These are phyloP conservation scores for Linnaemya tessellans DNA, from an alignment of 2,888 invertebrate species.

Conservation along the genomic window DNA sequence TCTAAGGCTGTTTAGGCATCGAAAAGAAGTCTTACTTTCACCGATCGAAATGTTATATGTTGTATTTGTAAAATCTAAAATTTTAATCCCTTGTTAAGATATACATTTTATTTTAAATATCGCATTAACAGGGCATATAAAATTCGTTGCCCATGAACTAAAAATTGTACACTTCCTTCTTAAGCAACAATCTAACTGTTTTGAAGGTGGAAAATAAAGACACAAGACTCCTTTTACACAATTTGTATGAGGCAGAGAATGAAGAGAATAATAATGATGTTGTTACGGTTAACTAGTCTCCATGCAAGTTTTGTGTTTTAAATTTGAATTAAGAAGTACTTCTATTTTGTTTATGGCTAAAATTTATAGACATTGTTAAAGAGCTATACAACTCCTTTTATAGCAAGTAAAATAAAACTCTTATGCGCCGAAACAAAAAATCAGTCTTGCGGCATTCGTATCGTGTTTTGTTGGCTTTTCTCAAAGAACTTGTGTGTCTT, in stretches of 20 bases:
- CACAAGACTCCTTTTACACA: neutral
- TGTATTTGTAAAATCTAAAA: no score
- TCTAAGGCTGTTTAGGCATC: no score
- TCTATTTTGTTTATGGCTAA: slow-evolving; percentile 45
- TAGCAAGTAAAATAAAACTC: slow-evolving; percentile 28
- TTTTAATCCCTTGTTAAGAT: no score
- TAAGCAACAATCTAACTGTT: slow-evolving; percentile 36
- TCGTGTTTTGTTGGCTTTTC: neutral
- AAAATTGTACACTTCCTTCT: slow-evolving; percentile 8
- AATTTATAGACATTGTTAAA: slow-evolving; percentile 69
- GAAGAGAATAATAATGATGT: slow-evolving; percentile 23
- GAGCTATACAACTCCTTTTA: slow-evolving; percentile 60
- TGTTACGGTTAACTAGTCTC: slow-evolving; percentile 46
- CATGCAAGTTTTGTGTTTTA: slow-evolving; percentile 37
- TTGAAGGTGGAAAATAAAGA: slow-evolving; percentile 60
- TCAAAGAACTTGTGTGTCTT: slow-evolving; percentile 50
- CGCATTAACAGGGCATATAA: neutral
- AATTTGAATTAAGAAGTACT: slow-evolving; percentile 41
- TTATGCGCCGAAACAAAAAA: neutral
- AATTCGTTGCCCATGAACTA: slow-evolving; percentile 25
- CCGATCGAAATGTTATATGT: no score
- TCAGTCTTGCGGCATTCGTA: slow-evolving; percentile 34
- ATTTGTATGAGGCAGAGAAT: slow-evolving; percentile 8
- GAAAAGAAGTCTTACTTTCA: no score
- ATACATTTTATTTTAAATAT: no score